Evolutionary conservation across 1,140 invertebrate species (phyloP), one percentile per base, ranked within the genome.

Genomic region (Cherax quadricarinatus): DNA sequence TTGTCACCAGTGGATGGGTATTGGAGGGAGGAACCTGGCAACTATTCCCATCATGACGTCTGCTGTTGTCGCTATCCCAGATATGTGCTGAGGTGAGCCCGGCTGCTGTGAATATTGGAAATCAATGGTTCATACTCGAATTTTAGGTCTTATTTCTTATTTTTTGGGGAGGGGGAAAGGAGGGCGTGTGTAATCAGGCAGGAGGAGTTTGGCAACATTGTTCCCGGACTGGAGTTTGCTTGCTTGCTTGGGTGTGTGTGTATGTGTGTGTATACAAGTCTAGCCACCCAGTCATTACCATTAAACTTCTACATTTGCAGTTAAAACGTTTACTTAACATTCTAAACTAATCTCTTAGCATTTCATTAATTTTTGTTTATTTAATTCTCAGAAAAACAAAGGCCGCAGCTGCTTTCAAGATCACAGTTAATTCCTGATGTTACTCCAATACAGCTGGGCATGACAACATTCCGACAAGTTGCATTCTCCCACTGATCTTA

Each of bases 51-150:
- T 75, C 70, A 75, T 24, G n/a, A 75, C n/a, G 4, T 9, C n/a
- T 4, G 70, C 70, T 21, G 6, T 75, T 75, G 70, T 75, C n/a
- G 18, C 14, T n/a, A 6, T 6, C 4, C 5, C 7, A 21, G 70
- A 75, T 24, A 75, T 30, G 70, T 30, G 70, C 24, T 3, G 70
- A 75, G 70, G 70, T 30, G 70, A 75, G 70, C n/a, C 4, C 6
- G 24, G 70, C 70, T 5, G 12, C n/a, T 75, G 70, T 75, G 12
- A 75, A 75, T 75, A 75, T 75, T 75, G 70, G 70, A 75, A 75
- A 75, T 75, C 70, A 75, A 75, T 75, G 70, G 24, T 6, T 75
- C 12, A 75, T 75, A 7, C 70, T 75, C 70, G 18, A 30, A 75
- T 75, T 30, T 57, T 75, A n/a, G n/a, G 14, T 24, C 70, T 75